These are phyloP conservation scores for Pedionomus torquatus DNA, from an alignment of 2,113 vertebrate species.

Conservation along the genomic window DNA sequence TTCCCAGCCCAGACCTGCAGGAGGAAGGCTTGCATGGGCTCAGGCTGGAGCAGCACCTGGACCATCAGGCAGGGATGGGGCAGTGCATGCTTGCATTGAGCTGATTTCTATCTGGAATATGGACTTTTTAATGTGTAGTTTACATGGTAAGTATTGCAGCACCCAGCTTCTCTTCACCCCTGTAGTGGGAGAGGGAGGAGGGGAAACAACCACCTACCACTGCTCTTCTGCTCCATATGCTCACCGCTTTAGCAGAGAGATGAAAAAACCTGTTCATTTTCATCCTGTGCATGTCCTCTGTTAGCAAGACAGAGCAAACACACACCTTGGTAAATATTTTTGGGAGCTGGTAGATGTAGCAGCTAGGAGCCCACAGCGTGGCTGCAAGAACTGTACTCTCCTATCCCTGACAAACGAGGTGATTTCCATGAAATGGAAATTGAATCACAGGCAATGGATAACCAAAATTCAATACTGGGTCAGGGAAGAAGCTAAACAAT, in stretches of 20 bases:
- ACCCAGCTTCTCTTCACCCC: not conserved
- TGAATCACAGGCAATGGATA: not conserved
- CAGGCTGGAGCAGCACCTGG: not conserved
- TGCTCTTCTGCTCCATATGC: not conserved
- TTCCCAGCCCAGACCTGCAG: accelerated
- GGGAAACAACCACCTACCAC: accelerated
- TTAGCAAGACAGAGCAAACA: constrained; percentile 27
- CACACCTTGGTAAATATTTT: not conserved
- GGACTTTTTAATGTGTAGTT: not conserved
- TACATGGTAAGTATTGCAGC: not conserved
- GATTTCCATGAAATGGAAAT: not conserved
- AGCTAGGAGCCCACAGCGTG: not conserved
- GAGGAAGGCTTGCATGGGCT: accelerated
- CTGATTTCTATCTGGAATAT: not conserved
- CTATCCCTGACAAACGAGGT: not conserved
- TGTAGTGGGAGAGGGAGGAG: not conserved
- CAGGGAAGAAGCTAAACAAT: constrained; percentile 7
- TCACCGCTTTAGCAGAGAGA: not conserved
- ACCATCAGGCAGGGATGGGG: not conserved
- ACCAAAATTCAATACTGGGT: not conserved
- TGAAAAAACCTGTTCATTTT: not conserved
- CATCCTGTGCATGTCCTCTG: not conserved
- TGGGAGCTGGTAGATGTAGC: not conserved
- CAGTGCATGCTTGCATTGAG: not conserved
- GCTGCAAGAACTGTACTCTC: not conserved